Base-by-base conservation (phyloP, 2,888 invertebrate species). In the Eilema depressum region DNA sequence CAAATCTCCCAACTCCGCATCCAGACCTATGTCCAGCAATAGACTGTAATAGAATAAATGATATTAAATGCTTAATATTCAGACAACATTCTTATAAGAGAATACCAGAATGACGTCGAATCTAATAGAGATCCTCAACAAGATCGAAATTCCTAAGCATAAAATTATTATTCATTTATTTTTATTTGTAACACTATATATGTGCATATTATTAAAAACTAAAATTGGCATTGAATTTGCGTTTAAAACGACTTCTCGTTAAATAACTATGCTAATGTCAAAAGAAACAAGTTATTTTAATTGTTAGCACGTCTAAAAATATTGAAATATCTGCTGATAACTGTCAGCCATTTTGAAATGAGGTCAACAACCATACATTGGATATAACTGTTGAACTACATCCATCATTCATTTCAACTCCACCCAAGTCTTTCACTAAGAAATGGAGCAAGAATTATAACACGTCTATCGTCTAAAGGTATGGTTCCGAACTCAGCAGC, bases 321-420 rank as follows among this genome's bases (percentile, higher is more conserved):
- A n/a, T 28, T 11, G 23, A 11, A 61, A 30, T 67, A 61, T 41
- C 41, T 47, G 25, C 53, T 62, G 41, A 30, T 33, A 63, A 63
- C 56, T 68, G 37, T 30, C 41, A 59, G 26, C 11, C 41, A 53
- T 14, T 30, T 56, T 47, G 20, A 25, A 70, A 70, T 63, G 37
- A 57, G 70, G 70, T 59, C 59, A 53, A 37, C n/a, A 26, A 5
- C 23, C 57, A 53, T 17, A n/a, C 2, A n/a, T 60, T 69, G 28
- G 8, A 33, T 23, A 25, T 63, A 66, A 63, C 25, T 30, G 30
- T 66, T 70, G 53, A 67, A 66, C 70, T 33, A 60, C 67, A 67
- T 63, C 56, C 59, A 66, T 70, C 70, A 70, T 59, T 66, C 66
- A 66, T 25, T 66, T 47, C 33, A 69, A 59, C 62, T 56, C 14